Percentiles rank a stretch among this genome's conserved stretches.
Evolutionary conservation across 2,888 invertebrate genomes (phyloP).

Genomic region (Scelioninae gen. 1): DNA sequence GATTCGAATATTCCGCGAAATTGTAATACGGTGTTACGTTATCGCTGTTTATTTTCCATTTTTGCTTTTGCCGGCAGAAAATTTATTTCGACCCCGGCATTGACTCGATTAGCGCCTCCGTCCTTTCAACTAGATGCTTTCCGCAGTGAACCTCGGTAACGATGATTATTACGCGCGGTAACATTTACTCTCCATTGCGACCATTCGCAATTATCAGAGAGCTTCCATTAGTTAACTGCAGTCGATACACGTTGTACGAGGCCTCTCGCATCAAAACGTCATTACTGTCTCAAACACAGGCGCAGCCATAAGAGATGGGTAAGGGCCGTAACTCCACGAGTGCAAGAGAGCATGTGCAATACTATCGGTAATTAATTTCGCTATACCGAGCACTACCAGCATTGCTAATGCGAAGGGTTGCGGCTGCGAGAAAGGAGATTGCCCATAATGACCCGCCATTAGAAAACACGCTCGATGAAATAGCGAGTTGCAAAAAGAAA

Average conservation of each 20-base stretch:
- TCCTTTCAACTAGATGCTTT: conserved; percentile 33
- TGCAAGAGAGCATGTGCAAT: conserved; percentile 71
- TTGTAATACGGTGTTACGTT: background rate
- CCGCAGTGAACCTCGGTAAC: conserved; percentile 74
- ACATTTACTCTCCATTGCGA: conserved; percentile 81
- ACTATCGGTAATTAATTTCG: conserved; percentile 84
- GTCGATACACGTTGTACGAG: conserved; percentile 81
- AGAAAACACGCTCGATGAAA: conserved; percentile 72
- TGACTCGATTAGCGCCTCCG: conserved; percentile 37
- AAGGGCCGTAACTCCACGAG: conserved; percentile 19
- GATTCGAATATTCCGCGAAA: background rate
- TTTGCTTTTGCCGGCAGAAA: background rate
- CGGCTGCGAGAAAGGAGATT: conserved; percentile 70
- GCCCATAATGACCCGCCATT: conserved; percentile 76
- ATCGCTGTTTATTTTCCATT: conserved; percentile 1
- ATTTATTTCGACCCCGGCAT: conserved; percentile 24
- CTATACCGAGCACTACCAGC: conserved; percentile 75
- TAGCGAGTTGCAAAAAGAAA: too few relatives aligned
- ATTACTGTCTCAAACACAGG: conserved; percentile 79
- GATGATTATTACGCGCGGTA: conserved; percentile 82
- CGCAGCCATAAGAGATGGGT: conserved; percentile 65
- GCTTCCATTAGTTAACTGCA: conserved; percentile 84
- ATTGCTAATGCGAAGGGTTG: conserved; percentile 79
- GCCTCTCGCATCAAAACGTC: conserved; percentile 83
- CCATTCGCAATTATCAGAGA: conserved; percentile 83